phyloP scores from a whole-genome alignment of 2,888 invertebrate genomes.

The Agrochola macilenta region DNA sequence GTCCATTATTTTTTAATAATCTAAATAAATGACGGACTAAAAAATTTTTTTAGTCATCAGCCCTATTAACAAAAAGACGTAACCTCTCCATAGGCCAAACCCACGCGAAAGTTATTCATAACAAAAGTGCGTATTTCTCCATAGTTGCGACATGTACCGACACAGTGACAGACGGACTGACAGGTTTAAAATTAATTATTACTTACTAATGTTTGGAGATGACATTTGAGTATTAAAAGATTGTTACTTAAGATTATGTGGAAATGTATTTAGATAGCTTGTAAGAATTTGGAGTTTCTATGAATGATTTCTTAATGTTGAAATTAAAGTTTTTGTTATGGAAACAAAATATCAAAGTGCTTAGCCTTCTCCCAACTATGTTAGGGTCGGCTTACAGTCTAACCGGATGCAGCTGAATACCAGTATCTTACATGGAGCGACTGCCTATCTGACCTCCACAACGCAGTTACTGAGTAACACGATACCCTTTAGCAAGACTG shows the following conservation, averaged over 20 bases:
- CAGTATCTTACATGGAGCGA: too few species aligned
- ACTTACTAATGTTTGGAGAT: conserved; percentile 14
- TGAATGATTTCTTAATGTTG: background rate
- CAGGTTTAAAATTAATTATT: conserved; percentile 31
- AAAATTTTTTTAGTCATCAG: too few species aligned
- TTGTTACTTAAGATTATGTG: conserved; percentile 16
- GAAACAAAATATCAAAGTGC: too few species aligned
- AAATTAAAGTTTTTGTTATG: background rate
- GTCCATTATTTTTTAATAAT: too few species aligned
- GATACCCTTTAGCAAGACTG: too few species aligned
- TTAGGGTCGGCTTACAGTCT: too few species aligned
- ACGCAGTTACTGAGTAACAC: too few species aligned
- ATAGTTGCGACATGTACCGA: background rate
- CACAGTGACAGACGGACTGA: conserved; percentile 1
- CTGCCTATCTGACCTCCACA: too few species aligned
- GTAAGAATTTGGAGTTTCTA: background rate
- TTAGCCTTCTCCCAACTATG: too few species aligned
- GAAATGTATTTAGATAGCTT: background rate
- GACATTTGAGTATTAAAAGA: conserved; percentile 25
- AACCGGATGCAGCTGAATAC: too few species aligned
- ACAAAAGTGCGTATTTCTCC: conserved; percentile 30
- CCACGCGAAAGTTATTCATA: conserved; percentile 1
- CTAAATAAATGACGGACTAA: too few species aligned
- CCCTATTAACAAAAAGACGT: background rate
- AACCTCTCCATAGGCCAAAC: background rate